Percentiles rank a stretch among this genome's conserved stretches.
These are phyloP conservation scores for Drosophila mayaguana DNA, from an alignment of 2,888 invertebrate species.

Conservation along the genomic window DNA sequence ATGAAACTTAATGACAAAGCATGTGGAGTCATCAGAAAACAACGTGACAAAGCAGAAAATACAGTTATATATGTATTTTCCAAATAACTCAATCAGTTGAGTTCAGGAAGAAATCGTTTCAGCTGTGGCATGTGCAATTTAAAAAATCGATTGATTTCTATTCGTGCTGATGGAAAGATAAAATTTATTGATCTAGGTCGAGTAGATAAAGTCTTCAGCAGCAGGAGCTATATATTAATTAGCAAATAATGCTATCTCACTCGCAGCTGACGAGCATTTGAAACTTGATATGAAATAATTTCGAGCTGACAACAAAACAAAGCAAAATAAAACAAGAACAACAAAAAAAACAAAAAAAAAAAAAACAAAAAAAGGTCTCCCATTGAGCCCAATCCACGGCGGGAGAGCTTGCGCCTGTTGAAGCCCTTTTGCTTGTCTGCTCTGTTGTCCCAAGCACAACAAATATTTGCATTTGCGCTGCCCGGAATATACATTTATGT, in stretches of 20 bases:
- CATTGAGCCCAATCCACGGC: constrained; percentile 10
- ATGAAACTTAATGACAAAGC: neutral
- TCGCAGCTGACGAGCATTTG: constrained; percentile 15
- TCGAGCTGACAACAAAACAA: constrained; percentile 15
- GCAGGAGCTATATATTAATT: constrained; percentile 20
- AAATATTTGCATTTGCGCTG: constrained; percentile 63
- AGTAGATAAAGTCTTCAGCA: neutral
- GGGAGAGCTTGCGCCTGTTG: constrained; percentile 23
- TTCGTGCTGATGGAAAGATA: neutral
- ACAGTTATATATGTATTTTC: neutral
- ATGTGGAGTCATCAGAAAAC: neutral
- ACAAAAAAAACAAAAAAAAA: neutral
- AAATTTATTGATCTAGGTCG: constrained; percentile 4
- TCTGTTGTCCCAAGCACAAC: constrained; percentile 31
- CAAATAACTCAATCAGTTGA: neutral
- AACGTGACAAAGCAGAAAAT: neutral
- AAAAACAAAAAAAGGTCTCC: neutral
- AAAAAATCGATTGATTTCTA: neutral
- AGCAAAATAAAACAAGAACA: too few species aligned
- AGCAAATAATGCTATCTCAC: constrained; percentile 9
- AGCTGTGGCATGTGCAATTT: neutral
- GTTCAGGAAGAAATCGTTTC: neutral
- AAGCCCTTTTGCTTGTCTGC: constrained; percentile 45
- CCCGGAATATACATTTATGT: constrained; percentile 31
- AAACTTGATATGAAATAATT: constrained; percentile 40